These are phyloP conservation scores for Athalia rosae DNA, from an alignment of 2,888 invertebrate genomes.

Conservation along the genomic window DNA sequence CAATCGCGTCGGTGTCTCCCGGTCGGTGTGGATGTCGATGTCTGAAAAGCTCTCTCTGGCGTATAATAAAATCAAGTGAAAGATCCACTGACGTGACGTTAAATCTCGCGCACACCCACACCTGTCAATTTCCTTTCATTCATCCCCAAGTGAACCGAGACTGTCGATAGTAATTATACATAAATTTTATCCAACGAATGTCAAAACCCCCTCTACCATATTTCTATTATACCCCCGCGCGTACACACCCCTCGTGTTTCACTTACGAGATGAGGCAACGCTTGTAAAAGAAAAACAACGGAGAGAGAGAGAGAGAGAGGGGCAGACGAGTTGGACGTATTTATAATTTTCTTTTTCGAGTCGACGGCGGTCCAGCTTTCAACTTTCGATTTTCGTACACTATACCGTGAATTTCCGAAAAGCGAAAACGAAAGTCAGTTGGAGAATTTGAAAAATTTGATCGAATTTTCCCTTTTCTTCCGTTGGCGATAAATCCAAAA, in stretches of 20 bases:
- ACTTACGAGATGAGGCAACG: not conserved
- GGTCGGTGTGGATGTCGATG: no score
- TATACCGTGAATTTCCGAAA: no score
- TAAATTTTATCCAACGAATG: constrained; percentile 58
- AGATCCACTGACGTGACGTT: no score
- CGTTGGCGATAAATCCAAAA: no score
- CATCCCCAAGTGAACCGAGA: constrained; percentile 50
- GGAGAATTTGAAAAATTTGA: not conserved
- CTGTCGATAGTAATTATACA: constrained; percentile 66
- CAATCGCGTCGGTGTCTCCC: no score
- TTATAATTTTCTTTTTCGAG: not conserved
- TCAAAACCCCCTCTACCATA: constrained; percentile 45
- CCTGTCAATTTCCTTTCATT: constrained; percentile 53
- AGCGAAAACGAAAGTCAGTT: not conserved
- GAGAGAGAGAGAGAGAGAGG: no score
- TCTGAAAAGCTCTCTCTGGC: not conserved
- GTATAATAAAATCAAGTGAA: no score
- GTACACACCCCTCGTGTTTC: not conserved
- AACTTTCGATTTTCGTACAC: not conserved
- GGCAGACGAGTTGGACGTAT: no score
- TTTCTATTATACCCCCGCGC: constrained; percentile 39
- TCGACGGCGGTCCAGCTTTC: not conserved
- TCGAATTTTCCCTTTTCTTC: not conserved
- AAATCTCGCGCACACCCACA: constrained; percentile 55
- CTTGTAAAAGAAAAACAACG: no score